Base-by-base conservation (phyloP, 2,888 invertebrate genomes). In the Mythimna lalbum region DNA sequence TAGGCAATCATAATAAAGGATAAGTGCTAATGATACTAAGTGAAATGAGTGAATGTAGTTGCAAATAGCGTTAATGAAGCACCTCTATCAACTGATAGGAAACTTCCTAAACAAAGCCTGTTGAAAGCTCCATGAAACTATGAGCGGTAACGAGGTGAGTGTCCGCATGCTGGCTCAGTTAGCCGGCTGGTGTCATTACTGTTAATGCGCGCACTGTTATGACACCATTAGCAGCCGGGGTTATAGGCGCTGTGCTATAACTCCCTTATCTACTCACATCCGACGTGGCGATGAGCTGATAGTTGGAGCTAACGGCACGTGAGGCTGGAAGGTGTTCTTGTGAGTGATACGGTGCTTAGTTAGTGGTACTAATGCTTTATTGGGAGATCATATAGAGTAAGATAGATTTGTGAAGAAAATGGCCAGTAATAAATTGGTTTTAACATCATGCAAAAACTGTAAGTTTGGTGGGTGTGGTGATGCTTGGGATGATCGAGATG, bases 171-270 rank as follows among this genome's bases (percentile, higher is more conserved):
- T 80, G 59, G 53, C 36, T 9, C 56, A 9, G 63, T 14, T 31
- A 12, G 70, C 17, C 36, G n/a, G 59, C n/a, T 23, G n/a, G 27
- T 36, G 53, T 71, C 77, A 80, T 79, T 74, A 80, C 43, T 52
- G 59, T 53, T 80, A 83, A 83, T 83, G 83, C 53, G 57, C 57
- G 33, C 79, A 47, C 39, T 65, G 83, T 74, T 80, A 83, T 83
- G 83, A 68, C 68, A 65, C 76, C 80, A 62, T 80, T 79, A 66
- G 62, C 64, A 50, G 60, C 55, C 56, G 55, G 80, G 39, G 57
- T 67, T 80, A 68, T 68, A 62, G 83, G 76, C 64, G 63, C 55
- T 55, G 67, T n/a, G 68, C 27, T 59, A 62, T 83, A 80, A 83
- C 76, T 68, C 80, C 47, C 57, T 63, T 82, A 82, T 79, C 68